These are phyloP conservation scores for Marisa cornuarietis DNA, from an alignment of 1,140 invertebrate species.

Conservation along the genomic window DNA sequence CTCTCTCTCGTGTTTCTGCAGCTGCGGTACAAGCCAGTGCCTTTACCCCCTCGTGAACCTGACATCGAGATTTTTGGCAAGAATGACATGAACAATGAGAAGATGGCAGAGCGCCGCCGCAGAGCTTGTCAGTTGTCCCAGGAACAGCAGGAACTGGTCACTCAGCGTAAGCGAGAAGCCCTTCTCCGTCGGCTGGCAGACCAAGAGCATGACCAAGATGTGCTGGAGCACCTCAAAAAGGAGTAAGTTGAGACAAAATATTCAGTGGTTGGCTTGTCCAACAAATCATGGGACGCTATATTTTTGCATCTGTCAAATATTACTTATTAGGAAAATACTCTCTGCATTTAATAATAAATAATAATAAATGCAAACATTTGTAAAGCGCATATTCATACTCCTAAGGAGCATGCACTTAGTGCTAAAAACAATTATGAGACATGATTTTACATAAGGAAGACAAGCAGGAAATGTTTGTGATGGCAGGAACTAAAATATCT, in stretches of 20 bases:
- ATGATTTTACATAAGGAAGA: no score
- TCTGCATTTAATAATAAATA: no score
- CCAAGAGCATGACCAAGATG: conserved; percentile 61
- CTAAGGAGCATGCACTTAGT: no score
- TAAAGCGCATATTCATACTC: no score
- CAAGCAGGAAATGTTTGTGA: no score
- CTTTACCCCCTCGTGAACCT: conserved; percentile 55
- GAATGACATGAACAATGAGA: conserved; percentile 64
- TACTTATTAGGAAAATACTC: no score
- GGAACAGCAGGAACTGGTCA: conserved; percentile 61
- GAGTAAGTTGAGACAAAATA: conserved; percentile 51
- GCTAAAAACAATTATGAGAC: no score
- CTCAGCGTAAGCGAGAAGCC: conserved; percentile 61
- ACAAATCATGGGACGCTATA: no score
- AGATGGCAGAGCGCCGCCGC: conserved; percentile 57
- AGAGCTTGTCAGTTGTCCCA: conserved; percentile 56
- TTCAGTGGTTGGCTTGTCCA: no score
- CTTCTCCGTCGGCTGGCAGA: conserved; percentile 60
- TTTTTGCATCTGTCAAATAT: no score
- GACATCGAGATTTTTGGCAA: conserved; percentile 64
- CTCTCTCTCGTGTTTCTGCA: conserved; percentile 37
- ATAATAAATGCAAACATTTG: no score
- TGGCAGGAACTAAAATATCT: no score
- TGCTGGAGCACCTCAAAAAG: conserved; percentile 54
- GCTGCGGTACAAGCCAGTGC: conserved; percentile 62